A percentile compares a stretch with the other conserved stretches of the same genome.
phyloP scores from a whole-genome alignment of 2,888 invertebrate genomes.

The Rhopalosiphum nymphaeae region DNA sequence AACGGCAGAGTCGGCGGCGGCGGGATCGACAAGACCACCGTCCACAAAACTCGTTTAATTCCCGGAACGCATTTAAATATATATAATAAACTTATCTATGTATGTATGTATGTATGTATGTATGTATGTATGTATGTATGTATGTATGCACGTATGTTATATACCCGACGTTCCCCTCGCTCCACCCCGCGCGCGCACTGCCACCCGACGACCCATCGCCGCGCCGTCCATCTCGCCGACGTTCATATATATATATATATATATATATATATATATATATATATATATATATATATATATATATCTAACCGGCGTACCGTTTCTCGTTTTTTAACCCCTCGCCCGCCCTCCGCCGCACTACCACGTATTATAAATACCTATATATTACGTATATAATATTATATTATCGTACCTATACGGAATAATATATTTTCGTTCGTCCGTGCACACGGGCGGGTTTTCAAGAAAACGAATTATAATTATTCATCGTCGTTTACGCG shows the following conservation, averaged over 20 bases:
- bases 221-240: slow-evolving; percentile 15
- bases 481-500: slow-evolving; percentile 33
- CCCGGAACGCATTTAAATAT: slow-evolving; percentile 59
- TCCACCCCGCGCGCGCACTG: background rate
- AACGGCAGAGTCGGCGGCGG: slow-evolving; percentile 34
- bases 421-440: slow-evolving; percentile 30
- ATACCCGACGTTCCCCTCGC: background rate
- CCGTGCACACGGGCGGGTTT: slow-evolving; percentile 21
- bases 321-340: slow-evolving; percentile 47
- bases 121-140: background rate
- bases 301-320: slow-evolving; percentile 19
- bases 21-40: slow-evolving; percentile 33
- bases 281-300: no score
- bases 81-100: slow-evolving; percentile 36
- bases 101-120: background rate
- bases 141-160: background rate
- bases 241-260: no score
- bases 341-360: background rate
- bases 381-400: slow-evolving; percentile 8
- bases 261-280: no score
- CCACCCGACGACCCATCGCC: background rate
- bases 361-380: slow-evolving; percentile 10
- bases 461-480: slow-evolving; percentile 60
- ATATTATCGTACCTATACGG: slow-evolving; percentile 24
- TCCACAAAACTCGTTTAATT: slow-evolving; percentile 62